Base-by-base conservation (phyloP, 2,113 vertebrate species). In the Brachyistius frenatus region DNA sequence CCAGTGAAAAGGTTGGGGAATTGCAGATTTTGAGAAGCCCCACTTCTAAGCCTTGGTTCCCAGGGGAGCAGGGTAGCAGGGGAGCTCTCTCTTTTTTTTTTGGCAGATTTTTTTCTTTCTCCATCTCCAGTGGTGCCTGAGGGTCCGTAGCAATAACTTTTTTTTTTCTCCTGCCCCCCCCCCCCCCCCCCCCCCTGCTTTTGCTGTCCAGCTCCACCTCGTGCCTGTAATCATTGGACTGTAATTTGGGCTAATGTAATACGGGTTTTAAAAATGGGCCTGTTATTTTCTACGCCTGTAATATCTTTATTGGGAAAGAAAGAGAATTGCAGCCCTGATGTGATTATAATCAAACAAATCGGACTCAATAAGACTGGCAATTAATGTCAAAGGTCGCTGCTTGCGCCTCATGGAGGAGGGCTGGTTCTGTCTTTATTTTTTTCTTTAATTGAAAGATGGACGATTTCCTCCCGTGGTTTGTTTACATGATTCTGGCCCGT, bases 231-330 rank as follows among this genome's bases (percentile, higher is more conserved):
- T 91, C 68, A 89, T 86, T 85, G 90, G 78, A 54, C 75, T 57
- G 60, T 81, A 92, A 84, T 89, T 92, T 92, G 67, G 70, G 80
- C 66, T 65, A 73, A 92, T 85, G 60, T 83, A 89, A 92, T 92
- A 89, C 44, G 33, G 73, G 82, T 58, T 85, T 66, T 44, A 31
- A 49, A 75, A 83, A 86, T 61, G n/a, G 56, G 55, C 66, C 70
- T 76, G 52, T 81, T 75, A 78, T 90, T 87, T 83, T 84, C 78
- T 52, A 55, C 33, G 33, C 84, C 87, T 78, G 77, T 74, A 76
- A 83, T 86, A 88, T 75, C 61, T 83, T 71, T 83, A 79, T 83
- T 77, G 69, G 70, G n/a, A 77, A 72, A 58, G 32, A 46, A 79
- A 66, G 37, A 66, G 39, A 73, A 84, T 8, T 39, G 33, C 55